Percentiles rank a stretch among this genome's conserved stretches.
These are phyloP conservation scores for Hypanus sabinus DNA, from an alignment of 2,113 vertebrate genomes.

Conservation along the genomic window DNA sequence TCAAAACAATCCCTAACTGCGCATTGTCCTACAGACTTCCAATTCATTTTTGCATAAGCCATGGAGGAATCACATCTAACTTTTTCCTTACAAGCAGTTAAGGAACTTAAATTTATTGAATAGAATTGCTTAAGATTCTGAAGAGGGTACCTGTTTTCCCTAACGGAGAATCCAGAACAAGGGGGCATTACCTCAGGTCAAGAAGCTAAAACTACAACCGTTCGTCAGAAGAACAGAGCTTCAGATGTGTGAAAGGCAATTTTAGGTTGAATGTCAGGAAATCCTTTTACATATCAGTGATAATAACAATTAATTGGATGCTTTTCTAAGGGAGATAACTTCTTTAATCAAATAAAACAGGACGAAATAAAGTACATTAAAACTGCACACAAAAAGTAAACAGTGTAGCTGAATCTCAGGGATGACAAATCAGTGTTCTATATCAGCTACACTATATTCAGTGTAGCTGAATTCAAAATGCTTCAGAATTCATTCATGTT, in stretches of 20 bases:
- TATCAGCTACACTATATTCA: neutral
- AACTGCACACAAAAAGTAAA: neutral
- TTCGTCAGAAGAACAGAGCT: neutral
- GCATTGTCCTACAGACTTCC: too few species aligned
- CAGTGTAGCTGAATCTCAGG: neutral
- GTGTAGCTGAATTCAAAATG: too few species aligned
- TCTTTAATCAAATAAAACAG: neutral
- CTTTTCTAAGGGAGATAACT: neutral
- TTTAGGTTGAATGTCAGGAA: neutral
- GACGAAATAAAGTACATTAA: neutral
- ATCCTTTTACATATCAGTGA: neutral
- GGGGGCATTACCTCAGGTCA: too few species aligned
- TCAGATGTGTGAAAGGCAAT: neutral
- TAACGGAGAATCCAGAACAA: too few species aligned
- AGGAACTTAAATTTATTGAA: too few species aligned
- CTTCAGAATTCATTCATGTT: neutral
- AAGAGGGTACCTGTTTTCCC: too few species aligned
- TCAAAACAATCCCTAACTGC: too few species aligned
- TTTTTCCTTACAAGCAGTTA: too few species aligned
- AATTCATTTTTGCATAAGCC: too few species aligned
- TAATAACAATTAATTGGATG: neutral
- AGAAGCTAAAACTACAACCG: neutral
- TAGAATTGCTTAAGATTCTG: too few species aligned
- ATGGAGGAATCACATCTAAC: too few species aligned
- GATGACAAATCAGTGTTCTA: neutral